phyloP scores from a whole-genome alignment of 2,888 invertebrate genomes.

The Stictocephala bisonia region DNA sequence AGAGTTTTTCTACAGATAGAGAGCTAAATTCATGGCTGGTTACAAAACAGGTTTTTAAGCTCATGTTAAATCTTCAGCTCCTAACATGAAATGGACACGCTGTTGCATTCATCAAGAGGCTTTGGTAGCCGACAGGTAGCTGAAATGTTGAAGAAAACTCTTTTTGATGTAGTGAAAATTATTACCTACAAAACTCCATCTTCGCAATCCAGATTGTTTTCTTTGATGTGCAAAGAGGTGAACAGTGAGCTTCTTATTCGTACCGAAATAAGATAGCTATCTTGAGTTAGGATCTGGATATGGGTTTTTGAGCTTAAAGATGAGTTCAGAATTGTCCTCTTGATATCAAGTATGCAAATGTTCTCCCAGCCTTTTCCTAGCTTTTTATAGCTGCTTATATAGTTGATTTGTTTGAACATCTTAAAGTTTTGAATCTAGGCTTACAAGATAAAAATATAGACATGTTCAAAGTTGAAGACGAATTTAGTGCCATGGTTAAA shows the following conservation, averaged over 20 bases:
- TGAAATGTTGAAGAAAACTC: too few relatives aligned
- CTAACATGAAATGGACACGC: too few relatives aligned
- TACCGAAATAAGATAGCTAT: neutral
- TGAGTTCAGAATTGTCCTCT: neutral
- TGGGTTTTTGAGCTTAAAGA: neutral
- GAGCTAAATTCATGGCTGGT: too few relatives aligned
- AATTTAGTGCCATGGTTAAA: too few relatives aligned
- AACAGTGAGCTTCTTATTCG: neutral
- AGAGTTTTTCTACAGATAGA: too few relatives aligned
- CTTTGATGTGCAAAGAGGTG: neutral
- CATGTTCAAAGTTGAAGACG: too few relatives aligned
- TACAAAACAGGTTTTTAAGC: too few relatives aligned
- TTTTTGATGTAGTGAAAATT: neutral
- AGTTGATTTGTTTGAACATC: constrained; percentile 14
- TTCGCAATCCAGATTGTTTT: neutral
- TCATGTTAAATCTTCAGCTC: too few relatives aligned
- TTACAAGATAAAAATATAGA: too few relatives aligned
- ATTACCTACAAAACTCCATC: neutral
- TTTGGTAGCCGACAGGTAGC: neutral
- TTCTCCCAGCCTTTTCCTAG: neutral
- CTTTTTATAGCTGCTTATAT: neutral
- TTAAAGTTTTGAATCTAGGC: constrained; percentile 7
- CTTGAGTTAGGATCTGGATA: neutral
- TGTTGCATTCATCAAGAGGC: neutral
- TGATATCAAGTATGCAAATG: neutral